Evolutionary conservation across 2,888 invertebrate species (phyloP), one percentile per base, ranked within the genome.

Genomic region (Plebejus anna): DNA sequence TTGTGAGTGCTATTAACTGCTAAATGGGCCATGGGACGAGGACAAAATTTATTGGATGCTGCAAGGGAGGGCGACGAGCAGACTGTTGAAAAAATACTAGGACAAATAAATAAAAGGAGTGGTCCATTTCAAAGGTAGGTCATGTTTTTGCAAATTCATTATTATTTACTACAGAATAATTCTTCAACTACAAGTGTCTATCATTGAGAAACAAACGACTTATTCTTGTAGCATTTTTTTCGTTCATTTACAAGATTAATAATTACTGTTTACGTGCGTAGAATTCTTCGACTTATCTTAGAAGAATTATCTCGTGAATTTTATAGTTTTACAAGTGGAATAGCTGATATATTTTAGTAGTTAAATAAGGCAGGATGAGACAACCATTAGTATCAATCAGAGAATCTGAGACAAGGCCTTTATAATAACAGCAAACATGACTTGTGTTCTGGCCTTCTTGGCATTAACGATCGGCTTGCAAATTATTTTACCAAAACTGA

Each of bases 41-140:
- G 99, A 94, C 98, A 98, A 94, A 98, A 99, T 94, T 96, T 99
- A 91, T 95, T 99, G 90, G 98, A 99, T 89, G 99, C 98, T 84
- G 98, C 98, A 83, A 96, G 98, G 86, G 97, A 96, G 94, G 99
- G 98, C 88, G 98, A 98, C 92, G 95, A 96, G 85, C 95, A 96
- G 83, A 96, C 97, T 84, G 97, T 98, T 82, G 98, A 98, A 92
- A 98, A 98, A 95, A 97, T 98, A 87, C 95, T 98, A 84, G 96
- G 96, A 84, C 97, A 97, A 92, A 96, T 97, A 94, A 96, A 97
- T 86, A 98, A 97, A 95, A 97, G 97, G 95, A 97, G 97, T 95
- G 98, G 98, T 95, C 98, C 98, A 85, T 95, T 98, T 91, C 97
- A 98, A 92, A 98, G 98, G 97, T 97, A 95, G 94, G 95, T 95